A percentile compares a stretch with the other conserved stretches of the same genome.
Conservation (phyloP, 2,797 vertebrate genomes). For the Avahi laniger region DNA sequence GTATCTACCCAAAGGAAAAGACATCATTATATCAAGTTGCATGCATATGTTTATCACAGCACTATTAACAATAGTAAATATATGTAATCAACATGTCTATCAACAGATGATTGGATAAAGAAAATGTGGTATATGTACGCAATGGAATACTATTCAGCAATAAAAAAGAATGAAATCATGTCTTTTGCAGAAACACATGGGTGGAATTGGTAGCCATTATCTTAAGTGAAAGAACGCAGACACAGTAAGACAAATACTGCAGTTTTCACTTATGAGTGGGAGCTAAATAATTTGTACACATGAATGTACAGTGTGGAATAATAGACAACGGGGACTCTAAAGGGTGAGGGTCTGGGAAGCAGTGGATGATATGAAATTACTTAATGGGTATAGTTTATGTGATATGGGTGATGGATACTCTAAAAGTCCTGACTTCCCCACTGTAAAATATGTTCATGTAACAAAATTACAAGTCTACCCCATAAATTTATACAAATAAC, state of each 20-base stretch:
- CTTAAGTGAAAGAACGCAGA: not conserved
- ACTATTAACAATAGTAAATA: too few species aligned
- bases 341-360: not conserved
- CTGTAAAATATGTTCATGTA: not conserved
- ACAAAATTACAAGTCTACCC: not conserved
- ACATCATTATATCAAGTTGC: too few species aligned
- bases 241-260: not conserved
- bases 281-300: not conserved
- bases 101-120: too few species aligned
- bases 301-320: not conserved
- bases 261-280: not conserved
- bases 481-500: not conserved
- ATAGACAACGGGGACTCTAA: not conserved
- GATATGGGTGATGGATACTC: not conserved
- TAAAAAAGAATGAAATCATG: not conserved
- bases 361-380: too few species aligned
- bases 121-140: too few species aligned
- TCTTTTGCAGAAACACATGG: not conserved
- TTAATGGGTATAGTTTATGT: not conserved
- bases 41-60: too few species aligned
- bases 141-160: not conserved
- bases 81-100: too few species aligned
- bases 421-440: not conserved
- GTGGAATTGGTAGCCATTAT: not conserved
- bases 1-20: too few species aligned